Evolutionary conservation across 1,140 invertebrate species (phyloP).

Genomic region (Macrocentrus cingulum): DNA sequence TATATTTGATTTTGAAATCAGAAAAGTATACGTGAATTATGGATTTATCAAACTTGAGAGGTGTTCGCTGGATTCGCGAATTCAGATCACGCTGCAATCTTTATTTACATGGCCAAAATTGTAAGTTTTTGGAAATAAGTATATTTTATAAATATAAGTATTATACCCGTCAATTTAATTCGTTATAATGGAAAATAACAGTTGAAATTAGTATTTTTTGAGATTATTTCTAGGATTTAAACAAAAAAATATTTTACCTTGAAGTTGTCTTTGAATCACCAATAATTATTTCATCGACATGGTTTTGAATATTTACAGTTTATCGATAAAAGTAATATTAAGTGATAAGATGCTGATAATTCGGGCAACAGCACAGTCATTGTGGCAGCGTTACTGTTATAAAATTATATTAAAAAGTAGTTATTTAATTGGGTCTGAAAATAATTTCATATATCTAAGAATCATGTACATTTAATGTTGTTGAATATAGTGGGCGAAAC

Average conservation of each 20-base stretch:
- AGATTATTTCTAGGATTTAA: too few relatives aligned
- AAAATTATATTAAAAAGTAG: too few relatives aligned
- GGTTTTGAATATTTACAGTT: too few relatives aligned
- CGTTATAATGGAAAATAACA: neutral
- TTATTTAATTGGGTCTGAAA: neutral
- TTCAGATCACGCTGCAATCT: slow-evolving; percentile 29
- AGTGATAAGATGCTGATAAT: too few relatives aligned
- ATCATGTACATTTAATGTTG: slow-evolving; percentile 14
- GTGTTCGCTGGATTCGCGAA: slow-evolving; percentile 28
- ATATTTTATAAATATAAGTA: neutral
- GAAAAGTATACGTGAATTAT: slow-evolving; percentile 11
- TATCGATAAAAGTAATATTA: too few relatives aligned
- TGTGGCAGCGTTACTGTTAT: too few relatives aligned
- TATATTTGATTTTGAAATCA: neutral
- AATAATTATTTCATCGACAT: too few relatives aligned
- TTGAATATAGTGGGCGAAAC: slow-evolving; percentile 64
- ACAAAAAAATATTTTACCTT: too few relatives aligned
- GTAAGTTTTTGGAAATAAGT: slow-evolving; percentile 29
- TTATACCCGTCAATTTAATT: neutral
- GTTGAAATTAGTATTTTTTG: too few relatives aligned
- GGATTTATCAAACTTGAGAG: slow-evolving; percentile 29
- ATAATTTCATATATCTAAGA: neutral
- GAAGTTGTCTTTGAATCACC: too few relatives aligned
- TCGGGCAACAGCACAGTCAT: too few relatives aligned
- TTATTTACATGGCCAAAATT: slow-evolving; percentile 34